Percentiles rank a stretch among this genome's conserved stretches.
Conservation (phyloP, 1,140 invertebrate genomes). For the Diachasma alloeum region DNA sequence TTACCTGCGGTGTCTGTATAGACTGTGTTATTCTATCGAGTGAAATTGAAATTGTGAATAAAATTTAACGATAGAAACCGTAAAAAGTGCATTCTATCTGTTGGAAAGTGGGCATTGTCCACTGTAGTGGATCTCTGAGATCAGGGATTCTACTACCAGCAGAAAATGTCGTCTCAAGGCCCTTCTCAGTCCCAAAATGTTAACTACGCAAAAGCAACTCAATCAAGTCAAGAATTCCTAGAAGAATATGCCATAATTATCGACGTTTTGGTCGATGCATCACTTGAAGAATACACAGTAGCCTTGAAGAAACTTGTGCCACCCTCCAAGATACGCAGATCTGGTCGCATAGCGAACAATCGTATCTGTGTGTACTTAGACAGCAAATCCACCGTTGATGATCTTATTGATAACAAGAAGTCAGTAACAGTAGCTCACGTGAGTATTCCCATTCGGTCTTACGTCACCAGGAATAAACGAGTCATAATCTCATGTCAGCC, state of each 20-base stretch:
- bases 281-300: slow-evolving; percentile 1
- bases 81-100: no score
- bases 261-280: not conserved
- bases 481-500: slow-evolving; percentile 20
- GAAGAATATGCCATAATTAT: slow-evolving; percentile 27
- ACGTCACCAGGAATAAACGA: slow-evolving; percentile 21
- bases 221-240: not conserved
- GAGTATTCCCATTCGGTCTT: slow-evolving; percentile 1
- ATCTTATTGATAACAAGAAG: slow-evolving; percentile 2
- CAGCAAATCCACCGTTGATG: slow-evolving; percentile 1
- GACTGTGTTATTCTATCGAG: no score
- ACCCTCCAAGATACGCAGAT: not conserved
- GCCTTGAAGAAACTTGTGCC: not conserved
- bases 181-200: not conserved
- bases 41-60: no score
- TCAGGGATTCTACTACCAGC: no score
- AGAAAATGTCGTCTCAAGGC: no score
- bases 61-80: no score
- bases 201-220: not conserved
- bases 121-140: no score
- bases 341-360: slow-evolving; percentile 10
- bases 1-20: no score
- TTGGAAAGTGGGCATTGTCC: no score
- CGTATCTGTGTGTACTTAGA: slow-evolving; percentile 21
- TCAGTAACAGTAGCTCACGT: not conserved